A percentile compares a stretch with the other conserved stretches of the same genome.
These are phyloP conservation scores for Frieseomelitta varia DNA, from an alignment of 1,140 invertebrate species.

Conservation along the genomic window DNA sequence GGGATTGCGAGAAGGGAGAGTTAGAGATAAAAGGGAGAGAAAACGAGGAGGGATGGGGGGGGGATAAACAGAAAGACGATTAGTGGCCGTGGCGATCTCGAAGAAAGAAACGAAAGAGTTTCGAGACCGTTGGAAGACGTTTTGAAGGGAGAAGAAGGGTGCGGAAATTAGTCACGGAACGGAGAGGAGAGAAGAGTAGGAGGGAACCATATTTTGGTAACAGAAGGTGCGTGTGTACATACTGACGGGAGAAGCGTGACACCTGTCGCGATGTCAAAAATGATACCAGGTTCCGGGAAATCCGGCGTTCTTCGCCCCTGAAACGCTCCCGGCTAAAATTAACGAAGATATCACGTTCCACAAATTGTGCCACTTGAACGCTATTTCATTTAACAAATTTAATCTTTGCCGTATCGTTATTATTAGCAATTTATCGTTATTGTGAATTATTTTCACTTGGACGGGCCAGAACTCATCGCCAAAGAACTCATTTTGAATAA, in stretches of 20 bases:
- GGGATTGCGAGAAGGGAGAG: slow-evolving; percentile 3
- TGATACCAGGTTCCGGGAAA: slow-evolving; percentile 39
- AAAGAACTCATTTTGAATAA: too few species aligned
- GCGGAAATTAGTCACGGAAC: too few species aligned
- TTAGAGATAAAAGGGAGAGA: background rate
- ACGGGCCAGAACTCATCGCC: too few species aligned
- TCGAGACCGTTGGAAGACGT: background rate
- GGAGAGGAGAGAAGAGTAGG: too few species aligned
- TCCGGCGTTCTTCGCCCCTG: background rate
- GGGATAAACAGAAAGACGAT: too few species aligned
- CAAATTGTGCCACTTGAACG: background rate
- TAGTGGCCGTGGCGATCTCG: background rate
- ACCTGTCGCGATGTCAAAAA: slow-evolving; percentile 44
- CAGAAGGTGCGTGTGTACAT: slow-evolving; percentile 36
- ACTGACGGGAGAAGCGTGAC: slow-evolving; percentile 30
- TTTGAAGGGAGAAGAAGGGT: background rate
- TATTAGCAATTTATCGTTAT: too few species aligned
- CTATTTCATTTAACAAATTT: too few species aligned
- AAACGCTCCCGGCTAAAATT: slow-evolving; percentile 19
- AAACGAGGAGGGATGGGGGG: background rate
- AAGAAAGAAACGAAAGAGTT: background rate
- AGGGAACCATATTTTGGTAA: slow-evolving; percentile 6
- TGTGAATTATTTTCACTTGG: too few species aligned
- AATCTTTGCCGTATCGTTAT: too few species aligned
- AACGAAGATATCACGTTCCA: slow-evolving; percentile 8